Percentiles rank a stretch among this genome's conserved stretches.
phyloP scores from a whole-genome alignment of 2,797 vertebrate species.

The Gambusia yucatana region DNA sequence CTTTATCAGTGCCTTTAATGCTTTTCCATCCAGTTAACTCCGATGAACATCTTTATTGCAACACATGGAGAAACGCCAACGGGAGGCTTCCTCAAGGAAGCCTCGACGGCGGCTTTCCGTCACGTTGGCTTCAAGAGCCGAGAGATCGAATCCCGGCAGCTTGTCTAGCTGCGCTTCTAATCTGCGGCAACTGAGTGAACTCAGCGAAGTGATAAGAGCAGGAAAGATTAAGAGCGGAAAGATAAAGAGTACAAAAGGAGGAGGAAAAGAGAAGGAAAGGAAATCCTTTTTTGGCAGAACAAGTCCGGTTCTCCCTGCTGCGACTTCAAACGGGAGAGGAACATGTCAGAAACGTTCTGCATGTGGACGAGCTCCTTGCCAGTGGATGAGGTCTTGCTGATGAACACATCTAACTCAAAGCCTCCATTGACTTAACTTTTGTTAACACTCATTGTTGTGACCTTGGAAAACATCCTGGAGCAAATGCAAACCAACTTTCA shows the following conservation, averaged over 20 bases:
- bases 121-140: constrained; percentile 48
- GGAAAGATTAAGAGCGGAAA: constrained; percentile 35
- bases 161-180: constrained; percentile 47
- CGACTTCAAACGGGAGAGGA: constrained; percentile 10
- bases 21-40: constrained; percentile 37
- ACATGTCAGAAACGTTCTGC: background rate
- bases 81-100: constrained; percentile 63
- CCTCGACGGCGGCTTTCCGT: constrained; percentile 43
- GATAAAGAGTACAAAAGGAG: constrained; percentile 12
- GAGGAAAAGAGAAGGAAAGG: constrained; percentile 2
- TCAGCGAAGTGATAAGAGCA: constrained; percentile 44
- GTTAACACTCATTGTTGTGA: background rate
- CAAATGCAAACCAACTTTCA: background rate
- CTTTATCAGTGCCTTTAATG: constrained; percentile 18
- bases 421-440: background rate
- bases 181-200: constrained; percentile 35
- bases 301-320: constrained; percentile 8
- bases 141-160: constrained; percentile 25
- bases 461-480: background rate
- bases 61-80: constrained; percentile 9
- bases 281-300: constrained; percentile 27
- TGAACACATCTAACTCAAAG: background rate
- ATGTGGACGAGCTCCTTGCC: constrained; percentile 5
- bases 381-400: background rate
- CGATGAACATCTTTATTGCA: constrained; percentile 47